A percentile compares a stretch with the other conserved stretches of the same genome.
Conservation (phyloP, 2,797 vertebrate species). For the Aldrovandia affinis region DNA sequence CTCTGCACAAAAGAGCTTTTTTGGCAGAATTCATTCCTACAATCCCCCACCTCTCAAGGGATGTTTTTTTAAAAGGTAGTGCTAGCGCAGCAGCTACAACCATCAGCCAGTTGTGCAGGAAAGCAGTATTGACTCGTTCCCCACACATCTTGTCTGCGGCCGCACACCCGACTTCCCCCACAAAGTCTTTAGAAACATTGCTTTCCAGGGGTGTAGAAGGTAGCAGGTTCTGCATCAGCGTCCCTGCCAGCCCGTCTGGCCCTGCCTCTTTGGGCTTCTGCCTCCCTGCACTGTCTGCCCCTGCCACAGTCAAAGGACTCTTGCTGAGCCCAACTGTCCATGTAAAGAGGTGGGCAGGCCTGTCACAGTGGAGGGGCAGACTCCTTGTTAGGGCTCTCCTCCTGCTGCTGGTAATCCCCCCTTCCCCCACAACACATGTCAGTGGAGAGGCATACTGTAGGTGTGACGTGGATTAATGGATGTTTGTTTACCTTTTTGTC, state of each 20-base stretch:
- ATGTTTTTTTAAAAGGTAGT: background rate
- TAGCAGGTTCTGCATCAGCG: slow-evolving; percentile 48
- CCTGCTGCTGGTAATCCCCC: slow-evolving; percentile 56
- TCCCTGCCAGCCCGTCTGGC: slow-evolving; percentile 41
- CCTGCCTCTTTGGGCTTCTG: slow-evolving; percentile 54
- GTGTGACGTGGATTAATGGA: slow-evolving; percentile 68
- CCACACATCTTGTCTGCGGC: background rate
- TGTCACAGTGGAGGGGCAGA: slow-evolving; percentile 57
- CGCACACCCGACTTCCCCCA: background rate
- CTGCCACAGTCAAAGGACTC: slow-evolving; percentile 77
- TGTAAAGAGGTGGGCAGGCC: slow-evolving; percentile 81
- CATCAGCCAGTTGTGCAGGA: background rate
- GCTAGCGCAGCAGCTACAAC: background rate
- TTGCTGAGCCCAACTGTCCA: slow-evolving; percentile 86
- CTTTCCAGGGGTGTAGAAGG: slow-evolving; percentile 37
- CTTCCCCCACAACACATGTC: slow-evolving; percentile 55
- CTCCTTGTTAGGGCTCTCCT: slow-evolving; percentile 50
- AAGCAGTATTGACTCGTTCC: background rate
- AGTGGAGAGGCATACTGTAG: slow-evolving; percentile 44
- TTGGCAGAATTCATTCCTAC: slow-evolving; percentile 1
- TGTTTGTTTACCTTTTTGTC: slow-evolving; percentile 87
- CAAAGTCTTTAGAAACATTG: slow-evolving; percentile 10
- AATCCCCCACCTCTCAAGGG: background rate
- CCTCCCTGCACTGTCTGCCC: slow-evolving; percentile 54
- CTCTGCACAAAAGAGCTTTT: background rate